These are phyloP conservation scores for Protophormia terraenovae DNA, from an alignment of 2,888 invertebrate genomes.

Conservation along the genomic window DNA sequence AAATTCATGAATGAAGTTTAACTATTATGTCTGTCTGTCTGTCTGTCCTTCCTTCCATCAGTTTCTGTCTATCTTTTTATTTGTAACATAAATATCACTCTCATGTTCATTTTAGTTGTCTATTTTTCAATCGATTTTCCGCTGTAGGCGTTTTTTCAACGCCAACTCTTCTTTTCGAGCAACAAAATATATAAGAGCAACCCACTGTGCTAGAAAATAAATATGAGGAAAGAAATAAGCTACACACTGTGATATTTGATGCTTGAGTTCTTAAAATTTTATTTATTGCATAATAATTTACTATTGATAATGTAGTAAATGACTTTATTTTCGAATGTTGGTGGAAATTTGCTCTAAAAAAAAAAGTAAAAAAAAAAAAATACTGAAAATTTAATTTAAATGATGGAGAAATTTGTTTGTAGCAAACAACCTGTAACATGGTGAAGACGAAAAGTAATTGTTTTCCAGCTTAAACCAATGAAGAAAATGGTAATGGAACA, in stretches of 20 bases:
- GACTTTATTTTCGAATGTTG: conserved; percentile 50
- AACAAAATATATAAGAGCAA: conserved; percentile 10
- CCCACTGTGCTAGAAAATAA: conserved; percentile 48
- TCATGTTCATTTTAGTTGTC: conserved; percentile 34
- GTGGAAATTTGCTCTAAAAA: background rate
- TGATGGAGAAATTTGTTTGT: background rate
- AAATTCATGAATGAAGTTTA: conserved; percentile 65
- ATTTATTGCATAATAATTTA: conserved; percentile 62
- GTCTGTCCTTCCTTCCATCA: background rate
- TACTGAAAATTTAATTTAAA: background rate
- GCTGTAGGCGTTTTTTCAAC: conserved; percentile 52
- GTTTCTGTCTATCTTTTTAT: too few species aligned
- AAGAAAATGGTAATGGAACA: too few species aligned
- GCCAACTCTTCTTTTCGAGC: conserved; percentile 26
- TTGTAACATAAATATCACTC: conserved; percentile 37
- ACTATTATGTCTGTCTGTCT: conserved; percentile 44
- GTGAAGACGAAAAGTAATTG: background rate
- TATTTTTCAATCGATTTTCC: conserved; percentile 53
- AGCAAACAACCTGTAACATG: background rate
- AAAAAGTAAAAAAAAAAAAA: background rate
- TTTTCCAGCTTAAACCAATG: too few species aligned
- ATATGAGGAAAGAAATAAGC: too few species aligned
- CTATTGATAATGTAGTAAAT: conserved; percentile 52
- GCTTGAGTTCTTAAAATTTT: conserved; percentile 33
- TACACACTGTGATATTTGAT: conserved; percentile 43